phyloP scores from a whole-genome alignment of 2,888 invertebrate species.

The Dicyrtomina minuta region DNA sequence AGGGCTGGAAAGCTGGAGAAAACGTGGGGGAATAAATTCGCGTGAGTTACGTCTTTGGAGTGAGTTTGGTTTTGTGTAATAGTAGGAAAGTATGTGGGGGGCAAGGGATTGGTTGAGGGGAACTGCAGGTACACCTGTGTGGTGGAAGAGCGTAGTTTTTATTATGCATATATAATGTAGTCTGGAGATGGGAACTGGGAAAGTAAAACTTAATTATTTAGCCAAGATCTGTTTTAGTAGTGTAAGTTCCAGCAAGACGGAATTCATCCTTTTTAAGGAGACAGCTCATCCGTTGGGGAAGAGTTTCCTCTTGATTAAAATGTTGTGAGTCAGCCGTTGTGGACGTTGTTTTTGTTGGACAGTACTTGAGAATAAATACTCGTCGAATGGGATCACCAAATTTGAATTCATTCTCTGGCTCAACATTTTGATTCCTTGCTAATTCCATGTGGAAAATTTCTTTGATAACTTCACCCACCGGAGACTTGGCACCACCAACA shows the following conservation, averaged over 20 bases:
- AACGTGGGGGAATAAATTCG: too few species aligned
- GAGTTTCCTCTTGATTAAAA: slow-evolving; percentile 36
- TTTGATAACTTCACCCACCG: slow-evolving; percentile 45
- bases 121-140: too few species aligned
- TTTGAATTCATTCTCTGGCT: slow-evolving; percentile 46
- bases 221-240: slow-evolving; percentile 55
- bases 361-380: slow-evolving; percentile 51
- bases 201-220: neutral
- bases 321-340: slow-evolving; percentile 11
- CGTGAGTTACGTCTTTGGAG: too few species aligned
- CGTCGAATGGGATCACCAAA: slow-evolving; percentile 49
- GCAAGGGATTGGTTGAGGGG: too few species aligned
- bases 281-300: slow-evolving; percentile 70
- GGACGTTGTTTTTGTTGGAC: slow-evolving; percentile 37
- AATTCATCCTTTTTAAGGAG: slow-evolving; percentile 69
- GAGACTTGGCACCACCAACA: slow-evolving; percentile 45
- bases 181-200: too few species aligned
- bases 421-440: slow-evolving; percentile 42
- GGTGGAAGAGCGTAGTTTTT: too few species aligned
- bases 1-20: too few species aligned
- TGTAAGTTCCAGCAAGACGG: slow-evolving; percentile 75
- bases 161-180: too few species aligned
- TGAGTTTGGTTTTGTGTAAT: too few species aligned
- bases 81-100: too few species aligned
- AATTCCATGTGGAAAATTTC: slow-evolving; percentile 50